Evolutionary conservation across 2,113 vertebrate species (phyloP), one percentile per base, ranked within the genome.

Genomic region (Ailuropoda melanoleuca): DNA sequence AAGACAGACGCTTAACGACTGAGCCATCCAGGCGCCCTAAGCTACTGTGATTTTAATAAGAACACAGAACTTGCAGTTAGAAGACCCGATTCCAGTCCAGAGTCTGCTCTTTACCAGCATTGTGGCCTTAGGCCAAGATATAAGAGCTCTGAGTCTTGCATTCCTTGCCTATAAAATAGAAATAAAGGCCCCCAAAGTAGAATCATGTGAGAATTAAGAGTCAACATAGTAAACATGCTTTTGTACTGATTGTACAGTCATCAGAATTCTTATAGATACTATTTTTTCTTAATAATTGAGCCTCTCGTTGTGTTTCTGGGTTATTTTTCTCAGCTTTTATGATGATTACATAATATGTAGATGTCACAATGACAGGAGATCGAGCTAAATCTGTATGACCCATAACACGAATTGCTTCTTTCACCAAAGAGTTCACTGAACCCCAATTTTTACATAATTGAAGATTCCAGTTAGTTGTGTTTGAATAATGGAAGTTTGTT

Each of bases 401-500:
- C 9, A 56, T 62, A 83, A 39, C 37, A 72, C n/a, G 46, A n/a
- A 86, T 48, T 66, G 62, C 56, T 92, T 80, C 50, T 85, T 88
- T 93, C 24, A 64, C 78, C 48, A 89, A 39, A 53, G 89, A 89
- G 39, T 81, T 90, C 83, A 62, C 39, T 74, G 68, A 87, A 29
- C 31, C 1, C 9, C 58, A 78, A 0, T 66, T 80, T 89, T 95
- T 81, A 77, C n/a, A 86, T 96, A 62, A 50, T 55, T 93, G 50
- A 83, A 75, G 53, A 86, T 60, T 72, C 21, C 6, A 60, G 48
- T 75, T 91, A 62, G 17, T 78, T 60, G 18, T 92, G n/a, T 85
- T 81, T 93, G 43, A 93, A 66, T 93, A 58, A 87, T 87, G 50
- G 92, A 75, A 13, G 6, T 90, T 94, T 96, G 8, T 70, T 94